Conservation (phyloP, 1,140 invertebrate genomes). For the Bombus pascuorum region DNA sequence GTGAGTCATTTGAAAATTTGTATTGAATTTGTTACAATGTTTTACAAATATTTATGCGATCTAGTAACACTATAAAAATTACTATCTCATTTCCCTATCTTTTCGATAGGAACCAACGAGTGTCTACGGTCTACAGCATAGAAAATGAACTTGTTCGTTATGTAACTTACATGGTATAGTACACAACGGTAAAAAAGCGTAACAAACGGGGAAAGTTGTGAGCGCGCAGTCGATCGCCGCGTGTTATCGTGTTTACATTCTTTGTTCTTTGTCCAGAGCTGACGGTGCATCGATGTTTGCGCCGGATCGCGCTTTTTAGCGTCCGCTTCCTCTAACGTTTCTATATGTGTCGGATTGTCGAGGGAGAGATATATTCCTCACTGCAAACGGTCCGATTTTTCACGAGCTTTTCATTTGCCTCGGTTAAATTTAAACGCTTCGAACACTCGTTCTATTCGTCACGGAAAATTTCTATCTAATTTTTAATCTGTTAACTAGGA, state of each 20-base stretch:
- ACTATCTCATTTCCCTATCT: background rate
- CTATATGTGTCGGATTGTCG: background rate
- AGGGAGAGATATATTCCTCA: background rate
- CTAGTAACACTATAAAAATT: too few species aligned
- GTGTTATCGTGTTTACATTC: slow-evolving; percentile 67
- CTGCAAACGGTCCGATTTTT: background rate
- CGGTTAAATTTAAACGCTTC: slow-evolving; percentile 11
- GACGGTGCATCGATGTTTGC: slow-evolving; percentile 47
- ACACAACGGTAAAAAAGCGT: slow-evolving; percentile 14
- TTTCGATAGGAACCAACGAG: slow-evolving; percentile 9
- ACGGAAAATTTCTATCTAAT: background rate
- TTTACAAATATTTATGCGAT: too few species aligned
- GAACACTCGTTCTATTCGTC: background rate
- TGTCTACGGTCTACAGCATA: background rate
- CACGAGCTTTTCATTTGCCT: background rate
- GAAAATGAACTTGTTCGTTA: slow-evolving; percentile 36
- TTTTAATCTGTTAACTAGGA: background rate
- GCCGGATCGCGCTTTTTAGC: slow-evolving; percentile 41
- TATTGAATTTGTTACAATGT: too few species aligned
- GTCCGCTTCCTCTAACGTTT: slow-evolving; percentile 8
- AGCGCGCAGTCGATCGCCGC: slow-evolving; percentile 2
- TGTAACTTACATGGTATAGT: slow-evolving; percentile 3
- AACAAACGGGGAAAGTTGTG: slow-evolving; percentile 46
- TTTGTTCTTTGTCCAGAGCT: slow-evolving; percentile 56
- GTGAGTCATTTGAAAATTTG: too few species aligned